phyloP scores from a whole-genome alignment of 2,113 vertebrate species.

The Daboia siamensis region DNA sequence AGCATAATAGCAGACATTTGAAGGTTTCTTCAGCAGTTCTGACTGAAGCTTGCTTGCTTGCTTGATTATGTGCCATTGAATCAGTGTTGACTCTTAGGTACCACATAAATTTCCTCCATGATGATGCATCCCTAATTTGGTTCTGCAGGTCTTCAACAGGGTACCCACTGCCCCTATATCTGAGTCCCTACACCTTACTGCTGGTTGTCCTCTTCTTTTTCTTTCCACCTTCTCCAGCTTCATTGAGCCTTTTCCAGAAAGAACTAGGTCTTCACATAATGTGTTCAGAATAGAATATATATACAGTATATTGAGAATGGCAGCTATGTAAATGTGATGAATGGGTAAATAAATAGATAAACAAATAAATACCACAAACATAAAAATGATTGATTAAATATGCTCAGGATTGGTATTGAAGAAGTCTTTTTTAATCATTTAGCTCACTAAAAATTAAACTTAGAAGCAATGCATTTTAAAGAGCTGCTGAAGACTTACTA shows the following conservation, averaged over 20 bases:
- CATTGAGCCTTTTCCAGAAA: not conserved
- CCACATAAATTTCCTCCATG: not conserved
- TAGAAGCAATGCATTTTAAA: conserved; percentile 39
- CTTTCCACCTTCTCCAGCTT: not conserved
- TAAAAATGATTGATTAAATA: conserved; percentile 57
- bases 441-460: conserved; percentile 56
- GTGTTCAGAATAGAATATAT: conserved; percentile 22
- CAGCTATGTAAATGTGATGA: not conserved
- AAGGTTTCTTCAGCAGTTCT: conserved; percentile 61
- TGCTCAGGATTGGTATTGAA: conserved; percentile 43
- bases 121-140: not conserved
- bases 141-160: not conserved
- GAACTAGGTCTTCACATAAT: not conserved
- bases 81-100: not conserved
- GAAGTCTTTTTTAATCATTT: conserved; percentile 50
- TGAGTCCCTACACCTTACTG: not conserved
- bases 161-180: not conserved
- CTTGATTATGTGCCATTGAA: not conserved
- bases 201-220: not conserved
- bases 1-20: conserved; percentile 53
- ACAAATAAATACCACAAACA: not conserved
- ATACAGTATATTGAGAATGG: not conserved
- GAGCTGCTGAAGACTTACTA: conserved; percentile 20
- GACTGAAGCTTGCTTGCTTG: conserved; percentile 56
- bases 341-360: not conserved